Base-by-base conservation (phyloP, 2,797 vertebrate species). In the Thaleichthys pacificus region DNA sequence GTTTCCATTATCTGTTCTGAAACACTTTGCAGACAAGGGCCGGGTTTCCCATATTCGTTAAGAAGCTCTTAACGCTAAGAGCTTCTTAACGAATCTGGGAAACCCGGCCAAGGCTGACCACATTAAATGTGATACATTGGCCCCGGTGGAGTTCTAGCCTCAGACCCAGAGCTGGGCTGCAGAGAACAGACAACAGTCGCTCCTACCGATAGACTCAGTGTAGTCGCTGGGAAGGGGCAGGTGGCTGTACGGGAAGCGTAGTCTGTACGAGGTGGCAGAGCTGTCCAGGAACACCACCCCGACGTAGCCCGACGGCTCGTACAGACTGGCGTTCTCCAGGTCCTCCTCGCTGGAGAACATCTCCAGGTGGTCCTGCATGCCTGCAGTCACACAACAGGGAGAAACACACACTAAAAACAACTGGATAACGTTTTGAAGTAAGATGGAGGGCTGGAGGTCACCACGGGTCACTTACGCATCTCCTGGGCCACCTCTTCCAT, bases 281-380 rank as follows among this genome's bases (percentile, higher is more conserved):
- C 77, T 84, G 75, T 95, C 95, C 73, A 87, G 87, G 86, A 99
- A 99, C 70, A 96, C 93, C 6, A 99, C 91, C 0, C 97, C 97
- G 0, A 96, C 92, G 0, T 95, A 97, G 70, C 77, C 89, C 0
- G 86, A 90, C 0, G 91, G 81, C 28, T 95, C 94, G 1, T 92
- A 93, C 12, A 93, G 80, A 77, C 95, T 95, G 69, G 96, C 94
- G 51, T 95, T 92, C 68, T 96, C 89, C 88, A 99, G 85, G 64
- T 96, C 95, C 70, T 95, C 92, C 77, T 98, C 97, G 0, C 90
- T 94, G 77, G 91, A 80, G 54, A 94, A 93, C 91, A 89, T 85
- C 54, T 94, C 93, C 83, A 92, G 79, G 6, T 21, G 85, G n/a
- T 92, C 81, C 74, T 80, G 84, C 35, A 94, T 80, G 67, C 76